Evolutionary conservation across 2,113 vertebrate species (phyloP).

Genomic region (Salvelinus namaycush): DNA sequence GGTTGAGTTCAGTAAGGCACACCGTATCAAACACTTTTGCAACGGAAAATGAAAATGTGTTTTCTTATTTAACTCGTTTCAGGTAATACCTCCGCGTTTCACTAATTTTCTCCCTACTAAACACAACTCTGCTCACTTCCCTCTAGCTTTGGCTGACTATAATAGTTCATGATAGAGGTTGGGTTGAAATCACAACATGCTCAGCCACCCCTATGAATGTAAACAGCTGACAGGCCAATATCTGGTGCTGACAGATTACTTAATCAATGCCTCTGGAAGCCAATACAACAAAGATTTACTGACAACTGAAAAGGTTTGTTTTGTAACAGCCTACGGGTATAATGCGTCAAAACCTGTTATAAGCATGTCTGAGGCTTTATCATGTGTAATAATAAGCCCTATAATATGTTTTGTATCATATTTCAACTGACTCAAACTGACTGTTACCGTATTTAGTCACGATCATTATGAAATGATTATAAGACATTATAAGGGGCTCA

Average conservation of each 20-base stretch:
- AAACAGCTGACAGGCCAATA: background rate
- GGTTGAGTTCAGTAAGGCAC: background rate
- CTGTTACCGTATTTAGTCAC: no score
- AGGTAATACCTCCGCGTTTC: background rate
- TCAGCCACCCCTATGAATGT: constrained; percentile 43
- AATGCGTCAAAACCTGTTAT: no score
- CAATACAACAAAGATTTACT: background rate
- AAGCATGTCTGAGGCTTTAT: background rate
- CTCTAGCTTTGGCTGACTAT: constrained; percentile 12
- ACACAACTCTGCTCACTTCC: constrained; percentile 34
- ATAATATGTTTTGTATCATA: no score
- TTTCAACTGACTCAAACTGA: no score
- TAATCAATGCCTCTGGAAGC: background rate
- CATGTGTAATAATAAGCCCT: no score
- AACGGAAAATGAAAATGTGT: background rate
- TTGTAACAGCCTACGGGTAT: no score
- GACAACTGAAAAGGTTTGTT: no score
- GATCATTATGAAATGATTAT: no score
- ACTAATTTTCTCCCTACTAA: background rate
- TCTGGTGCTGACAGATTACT: background rate
- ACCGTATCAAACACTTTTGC: background rate
- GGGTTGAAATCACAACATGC: constrained; percentile 51
- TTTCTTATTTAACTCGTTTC: background rate
- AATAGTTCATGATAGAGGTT: constrained; percentile 23
- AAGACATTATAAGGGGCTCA: no score